A percentile compares a stretch with the other conserved stretches of the same genome.
Evolutionary conservation across 2,797 vertebrate species (phyloP).

Genomic region (Dipus sagitta): DNA sequence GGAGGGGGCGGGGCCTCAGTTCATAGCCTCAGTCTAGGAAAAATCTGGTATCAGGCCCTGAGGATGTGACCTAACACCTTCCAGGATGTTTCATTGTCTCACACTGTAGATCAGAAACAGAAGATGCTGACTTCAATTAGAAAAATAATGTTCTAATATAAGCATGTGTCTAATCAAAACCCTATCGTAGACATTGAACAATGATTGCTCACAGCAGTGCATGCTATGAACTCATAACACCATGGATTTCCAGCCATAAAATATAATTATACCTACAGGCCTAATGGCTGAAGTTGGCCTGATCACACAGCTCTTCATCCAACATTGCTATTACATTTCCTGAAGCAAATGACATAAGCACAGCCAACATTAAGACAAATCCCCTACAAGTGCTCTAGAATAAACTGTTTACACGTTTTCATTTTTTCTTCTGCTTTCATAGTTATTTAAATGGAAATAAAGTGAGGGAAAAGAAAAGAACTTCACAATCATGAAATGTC

Average conservation of each 20-base stretch:
- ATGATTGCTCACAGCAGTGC: conserved; percentile 50
- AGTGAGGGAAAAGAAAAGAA: neutral
- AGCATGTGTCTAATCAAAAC: conserved; percentile 55
- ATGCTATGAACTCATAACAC: neutral
- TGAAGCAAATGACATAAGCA: conserved; percentile 38
- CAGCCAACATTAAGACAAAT: conserved; percentile 49
- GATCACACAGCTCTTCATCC: conserved; percentile 21
- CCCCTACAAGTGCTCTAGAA: conserved; percentile 20
- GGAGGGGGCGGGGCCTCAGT: no score
- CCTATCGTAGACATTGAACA: neutral
- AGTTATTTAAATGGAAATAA: conserved; percentile 64
- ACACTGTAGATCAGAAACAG: conserved; percentile 28
- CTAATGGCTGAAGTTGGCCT: conserved; percentile 27
- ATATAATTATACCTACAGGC: conserved; percentile 62
- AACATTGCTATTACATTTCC: conserved; percentile 53
- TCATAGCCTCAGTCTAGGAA: neutral
- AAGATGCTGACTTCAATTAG: neutral
- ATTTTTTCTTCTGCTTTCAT: neutral
- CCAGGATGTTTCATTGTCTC: conserved; percentile 18
- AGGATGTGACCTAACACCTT: neutral
- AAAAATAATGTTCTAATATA: conserved; percentile 27
- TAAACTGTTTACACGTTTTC: conserved; percentile 69
- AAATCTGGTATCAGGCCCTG: neutral
- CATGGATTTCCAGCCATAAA: conserved; percentile 39
- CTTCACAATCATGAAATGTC: neutral